Base-by-base conservation (phyloP, 2,888 invertebrate genomes). In the Pherbina coryleti region DNA sequence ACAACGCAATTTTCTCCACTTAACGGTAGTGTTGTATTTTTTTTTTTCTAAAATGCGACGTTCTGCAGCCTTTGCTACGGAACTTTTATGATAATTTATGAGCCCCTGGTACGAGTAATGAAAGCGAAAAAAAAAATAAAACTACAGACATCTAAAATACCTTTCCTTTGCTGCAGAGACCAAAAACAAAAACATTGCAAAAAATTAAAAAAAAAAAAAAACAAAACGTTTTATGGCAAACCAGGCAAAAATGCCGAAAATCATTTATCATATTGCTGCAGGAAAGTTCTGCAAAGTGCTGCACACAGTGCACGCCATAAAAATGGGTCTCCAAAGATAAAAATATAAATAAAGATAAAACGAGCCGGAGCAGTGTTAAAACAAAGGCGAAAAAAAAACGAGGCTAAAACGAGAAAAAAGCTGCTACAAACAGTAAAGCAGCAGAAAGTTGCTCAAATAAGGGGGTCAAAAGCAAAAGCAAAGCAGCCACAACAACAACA, bases 241-340 rank as follows among this genome's bases (percentile, higher is more conserved):
- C 51, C 53, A 70, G 55, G 49, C 31, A 22, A 44, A 22, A 69
- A 69, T 49, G 53, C 53, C 8, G 70, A 49, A 78, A 78, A 60
- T 64, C 64, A 64, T 64, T 64, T 64, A 64, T 64, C 64, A 64
- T 11, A 28, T 9, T 3, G 57, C 25, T 22, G 28, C 64, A 64
- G 25, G 64, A 64, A 64, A 64, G 31, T 28, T 31, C 64, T 64
- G 28, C 64, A 64, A 28, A n/a, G 64, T 28, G 17, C 34, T 22
- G 5, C 22, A 55, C 7, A 55, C 55, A n/a, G 55, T 19, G 53
- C 11, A 17, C 17, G 31, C 5, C 44, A 44, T 7, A 7, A 44
- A 44, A 44, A 44, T 44, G 44, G 44, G 44, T 44, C 44, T 44
- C 44, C 44, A 44, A 44, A 44, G 44, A 44, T 44, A 44, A 44